Evolutionary conservation across 2,888 invertebrate species (phyloP).

Genomic region (Criorhina ranunculi): DNA sequence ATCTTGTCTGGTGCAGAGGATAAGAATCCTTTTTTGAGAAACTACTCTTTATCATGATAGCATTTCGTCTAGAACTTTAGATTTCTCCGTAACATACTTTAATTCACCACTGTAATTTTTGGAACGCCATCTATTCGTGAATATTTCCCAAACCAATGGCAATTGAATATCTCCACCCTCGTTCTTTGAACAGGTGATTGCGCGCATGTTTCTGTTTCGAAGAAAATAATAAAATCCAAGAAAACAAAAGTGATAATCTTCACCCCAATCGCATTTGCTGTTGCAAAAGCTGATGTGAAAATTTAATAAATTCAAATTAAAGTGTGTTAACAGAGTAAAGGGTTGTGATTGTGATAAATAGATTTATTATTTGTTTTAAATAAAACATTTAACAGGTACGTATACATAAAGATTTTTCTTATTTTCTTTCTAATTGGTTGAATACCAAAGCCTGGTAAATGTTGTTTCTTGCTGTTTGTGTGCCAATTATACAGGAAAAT

Average conservation of each 20-base stretch:
- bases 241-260: conserved; percentile 30
- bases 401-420: neutral
- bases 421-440: too few relatives aligned
- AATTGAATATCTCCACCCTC: neutral
- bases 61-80: too few relatives aligned
- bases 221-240: neutral
- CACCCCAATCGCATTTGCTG: neutral
- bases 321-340: neutral
- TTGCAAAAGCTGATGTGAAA: neutral
- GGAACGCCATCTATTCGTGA: neutral
- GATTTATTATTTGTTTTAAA: neutral
- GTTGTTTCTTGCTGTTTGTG: too few relatives aligned
- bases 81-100: too few relatives aligned
- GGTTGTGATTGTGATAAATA: conserved; percentile 22
- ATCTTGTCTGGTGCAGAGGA: too few relatives aligned
- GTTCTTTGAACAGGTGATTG: neutral
- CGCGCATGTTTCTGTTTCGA: conserved; percentile 19
- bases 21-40: too few relatives aligned
- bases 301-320: neutral
- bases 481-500: too few relatives aligned
- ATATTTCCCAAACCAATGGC: neutral
- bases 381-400: neutral
- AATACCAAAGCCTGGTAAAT: too few relatives aligned
- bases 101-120: neutral
- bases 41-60: too few relatives aligned